Percentiles rank a stretch among this genome's conserved stretches.
phyloP scores from a whole-genome alignment of 1,140 invertebrate genomes.

The Delia radicum region DNA sequence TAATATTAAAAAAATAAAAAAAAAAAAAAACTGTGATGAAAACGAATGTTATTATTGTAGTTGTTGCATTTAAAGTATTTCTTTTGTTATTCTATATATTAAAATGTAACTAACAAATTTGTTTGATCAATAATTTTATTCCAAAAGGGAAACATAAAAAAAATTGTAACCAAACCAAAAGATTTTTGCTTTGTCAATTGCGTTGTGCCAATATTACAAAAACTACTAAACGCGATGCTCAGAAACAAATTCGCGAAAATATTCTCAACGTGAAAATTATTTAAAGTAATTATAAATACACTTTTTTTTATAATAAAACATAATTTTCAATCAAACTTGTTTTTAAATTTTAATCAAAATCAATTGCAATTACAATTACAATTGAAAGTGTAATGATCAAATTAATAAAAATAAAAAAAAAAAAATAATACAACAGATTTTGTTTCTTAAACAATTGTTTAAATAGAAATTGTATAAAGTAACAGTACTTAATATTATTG shows the following conservation, averaged over 20 bases:
- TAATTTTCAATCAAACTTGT: not conserved
- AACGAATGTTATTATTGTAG: too few relatives aligned
- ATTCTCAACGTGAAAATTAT: not conserved
- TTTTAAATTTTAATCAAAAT: too few relatives aligned
- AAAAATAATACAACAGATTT: too few relatives aligned
- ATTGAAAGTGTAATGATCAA: not conserved
- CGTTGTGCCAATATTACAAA: not conserved
- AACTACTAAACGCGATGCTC: not conserved
- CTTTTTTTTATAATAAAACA: not conserved
- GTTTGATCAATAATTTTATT: slow-evolving; percentile 45
- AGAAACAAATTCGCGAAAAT: not conserved
- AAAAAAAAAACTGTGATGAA: too few relatives aligned
- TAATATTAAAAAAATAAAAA: too few relatives aligned
- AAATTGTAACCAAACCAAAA: not conserved
- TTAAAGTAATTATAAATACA: not conserved
- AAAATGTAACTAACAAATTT: slow-evolving; percentile 29
- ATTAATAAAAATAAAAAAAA: not conserved
- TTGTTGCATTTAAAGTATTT: too few relatives aligned
- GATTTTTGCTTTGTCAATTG: not conserved
- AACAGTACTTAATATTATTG: not conserved
- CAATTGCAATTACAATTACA: not conserved
- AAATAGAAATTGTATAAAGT: not conserved
- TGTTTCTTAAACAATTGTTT: too few relatives aligned
- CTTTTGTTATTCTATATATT: too few relatives aligned
- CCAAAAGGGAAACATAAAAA: not conserved